Conservation (phyloP, 2,113 vertebrate species). For the Turnix velox region DNA sequence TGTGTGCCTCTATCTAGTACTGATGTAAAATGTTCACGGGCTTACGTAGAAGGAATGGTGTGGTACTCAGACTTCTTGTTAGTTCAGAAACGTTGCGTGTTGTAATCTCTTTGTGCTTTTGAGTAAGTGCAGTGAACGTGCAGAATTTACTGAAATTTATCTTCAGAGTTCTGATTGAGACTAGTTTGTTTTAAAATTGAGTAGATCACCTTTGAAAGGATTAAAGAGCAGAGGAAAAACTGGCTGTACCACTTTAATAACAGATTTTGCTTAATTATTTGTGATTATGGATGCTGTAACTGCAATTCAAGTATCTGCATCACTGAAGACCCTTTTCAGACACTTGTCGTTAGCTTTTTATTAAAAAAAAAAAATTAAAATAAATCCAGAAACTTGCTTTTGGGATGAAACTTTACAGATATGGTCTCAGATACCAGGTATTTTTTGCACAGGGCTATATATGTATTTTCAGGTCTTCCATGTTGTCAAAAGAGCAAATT, state of each 20-base stretch:
- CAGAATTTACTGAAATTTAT: not conserved
- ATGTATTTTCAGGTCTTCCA: not conserved
- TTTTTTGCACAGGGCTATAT: not conserved
- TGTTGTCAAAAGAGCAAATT: not conserved
- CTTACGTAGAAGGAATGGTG: not conserved
- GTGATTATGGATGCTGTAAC: rapidly evolving
- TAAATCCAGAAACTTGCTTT: not conserved
- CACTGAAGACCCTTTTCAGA: not conserved
- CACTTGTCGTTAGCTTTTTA: not conserved
- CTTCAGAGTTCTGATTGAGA: not conserved
- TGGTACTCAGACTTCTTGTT: not conserved
- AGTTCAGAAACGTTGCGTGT: not conserved
- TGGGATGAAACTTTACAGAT: not conserved
- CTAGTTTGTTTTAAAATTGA: not conserved
- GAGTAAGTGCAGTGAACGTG: not conserved
- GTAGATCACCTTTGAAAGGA: not conserved
- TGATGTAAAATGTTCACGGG: not conserved
- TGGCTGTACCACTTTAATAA: not conserved
- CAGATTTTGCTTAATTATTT: not conserved
- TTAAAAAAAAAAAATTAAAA: too few relatives aligned
- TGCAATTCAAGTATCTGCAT: rapidly evolving
- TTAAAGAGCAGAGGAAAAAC: not conserved
- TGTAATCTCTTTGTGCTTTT: not conserved
- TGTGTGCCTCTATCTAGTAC: not conserved
- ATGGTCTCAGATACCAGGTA: not conserved